These are phyloP conservation scores for Myiozetetes cayanensis DNA, from an alignment of 2,113 vertebrate species.

Conservation along the genomic window DNA sequence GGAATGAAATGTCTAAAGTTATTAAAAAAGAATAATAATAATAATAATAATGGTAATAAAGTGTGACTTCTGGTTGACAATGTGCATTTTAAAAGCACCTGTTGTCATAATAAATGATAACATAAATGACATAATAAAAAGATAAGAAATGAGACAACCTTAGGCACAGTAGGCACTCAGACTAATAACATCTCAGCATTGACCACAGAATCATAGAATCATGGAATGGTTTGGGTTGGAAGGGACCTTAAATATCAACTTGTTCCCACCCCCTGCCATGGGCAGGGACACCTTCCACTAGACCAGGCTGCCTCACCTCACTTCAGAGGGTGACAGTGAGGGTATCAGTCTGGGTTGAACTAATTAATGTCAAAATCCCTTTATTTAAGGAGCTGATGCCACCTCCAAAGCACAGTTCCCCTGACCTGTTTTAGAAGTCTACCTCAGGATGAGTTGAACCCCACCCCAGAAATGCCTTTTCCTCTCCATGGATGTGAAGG, in stretches of 20 bases:
- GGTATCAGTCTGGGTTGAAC: fast-evolving
- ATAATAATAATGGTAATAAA: background rate
- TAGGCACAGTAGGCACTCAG: background rate
- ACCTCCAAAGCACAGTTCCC: background rate
- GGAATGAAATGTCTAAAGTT: background rate
- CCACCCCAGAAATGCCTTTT: background rate
- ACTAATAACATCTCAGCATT: background rate
- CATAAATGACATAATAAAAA: background rate
- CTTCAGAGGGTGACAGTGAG: background rate
- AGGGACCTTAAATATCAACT: background rate
- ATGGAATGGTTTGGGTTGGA: background rate
- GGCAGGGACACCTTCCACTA: background rate
- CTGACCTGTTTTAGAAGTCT: background rate
- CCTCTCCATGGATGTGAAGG: background rate
- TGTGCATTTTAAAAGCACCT: background rate
- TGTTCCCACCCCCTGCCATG: background rate
- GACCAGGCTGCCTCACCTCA: background rate
- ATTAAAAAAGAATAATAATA: background rate
- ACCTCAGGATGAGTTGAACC: background rate
- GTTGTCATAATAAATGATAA: background rate
- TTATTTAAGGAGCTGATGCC: background rate
- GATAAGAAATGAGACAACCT: background rate
- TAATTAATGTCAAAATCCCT: background rate
- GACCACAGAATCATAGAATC: fast-evolving
- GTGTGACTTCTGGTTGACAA: background rate